phyloP scores from a whole-genome alignment of 1,140 invertebrate species.

The Halesus radiatus region DNA sequence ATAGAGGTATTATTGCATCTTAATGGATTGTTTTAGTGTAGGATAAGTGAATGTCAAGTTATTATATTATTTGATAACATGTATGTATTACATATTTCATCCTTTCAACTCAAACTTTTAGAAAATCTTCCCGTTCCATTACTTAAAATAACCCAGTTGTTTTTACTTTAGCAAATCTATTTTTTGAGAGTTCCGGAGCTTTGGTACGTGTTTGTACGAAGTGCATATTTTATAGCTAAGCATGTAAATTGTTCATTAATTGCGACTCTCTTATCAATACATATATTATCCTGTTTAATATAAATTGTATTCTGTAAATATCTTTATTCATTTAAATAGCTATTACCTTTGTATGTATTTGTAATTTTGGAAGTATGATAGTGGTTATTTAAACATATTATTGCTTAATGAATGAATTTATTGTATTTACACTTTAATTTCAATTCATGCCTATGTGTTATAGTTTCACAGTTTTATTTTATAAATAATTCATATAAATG shows the following conservation, averaged over 20 bases:
- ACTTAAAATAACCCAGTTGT: too few species aligned
- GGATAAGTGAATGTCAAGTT: conserved; percentile 18
- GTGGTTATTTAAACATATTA: conserved; percentile 54
- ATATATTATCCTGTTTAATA: conserved; percentile 40
- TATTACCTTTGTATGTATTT: conserved; percentile 56
- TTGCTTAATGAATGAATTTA: conserved; percentile 56
- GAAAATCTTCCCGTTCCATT: too few species aligned
- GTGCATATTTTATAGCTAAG: conserved; percentile 25
- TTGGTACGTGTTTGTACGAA: conserved; percentile 19
- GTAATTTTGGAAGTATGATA: conserved; percentile 50
- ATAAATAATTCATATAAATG: conserved; percentile 58
- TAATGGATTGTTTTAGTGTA: conserved; percentile 4
- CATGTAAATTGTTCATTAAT: conserved; percentile 42
- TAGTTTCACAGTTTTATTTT: conserved; percentile 57
- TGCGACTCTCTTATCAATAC: conserved; percentile 48
- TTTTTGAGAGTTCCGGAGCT: conserved; percentile 28
- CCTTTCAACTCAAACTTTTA: not conserved
- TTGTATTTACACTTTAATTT: conserved; percentile 57
- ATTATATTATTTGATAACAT: not conserved
- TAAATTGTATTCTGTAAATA: conserved; percentile 53
- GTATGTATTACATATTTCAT: not conserved
- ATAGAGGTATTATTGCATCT: not conserved
- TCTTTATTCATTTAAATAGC: conserved; percentile 55
- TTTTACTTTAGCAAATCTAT: too few species aligned
- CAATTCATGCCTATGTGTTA: conserved; percentile 56